These are phyloP conservation scores for Ephydatia muelleri DNA, from an alignment of 37 sponge, comb jelly and placozoan species.

Conservation along the genomic window DNA sequence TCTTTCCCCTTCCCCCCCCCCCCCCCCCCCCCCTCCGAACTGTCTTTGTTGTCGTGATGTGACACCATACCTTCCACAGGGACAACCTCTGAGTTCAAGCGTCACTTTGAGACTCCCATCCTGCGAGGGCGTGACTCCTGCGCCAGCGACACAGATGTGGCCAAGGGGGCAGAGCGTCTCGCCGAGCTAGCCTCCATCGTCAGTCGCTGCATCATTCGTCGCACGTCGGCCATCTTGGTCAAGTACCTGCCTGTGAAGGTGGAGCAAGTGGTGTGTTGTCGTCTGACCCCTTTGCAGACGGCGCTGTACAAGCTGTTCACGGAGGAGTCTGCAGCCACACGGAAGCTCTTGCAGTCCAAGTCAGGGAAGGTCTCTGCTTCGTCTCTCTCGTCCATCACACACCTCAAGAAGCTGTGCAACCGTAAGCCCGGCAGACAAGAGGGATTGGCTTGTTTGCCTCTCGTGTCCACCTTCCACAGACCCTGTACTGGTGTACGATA, in stretches of 20 bases:
- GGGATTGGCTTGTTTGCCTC: neutral
- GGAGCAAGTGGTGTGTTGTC: slow-evolving; percentile 92
- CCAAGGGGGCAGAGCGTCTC: slow-evolving; percentile 76
- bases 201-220: slow-evolving; percentile 91
- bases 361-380: slow-evolving; percentile 47
- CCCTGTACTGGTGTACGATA: slow-evolving; percentile 89
- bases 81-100: slow-evolving; percentile 79
- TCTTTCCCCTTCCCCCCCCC: neutral
- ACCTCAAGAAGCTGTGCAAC: slow-evolving; percentile 96
- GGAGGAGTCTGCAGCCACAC: slow-evolving; percentile 52
- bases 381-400: slow-evolving; percentile 88
- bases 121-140: slow-evolving; percentile 87
- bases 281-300: slow-evolving; percentile 77
- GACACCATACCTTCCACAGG: slow-evolving; percentile 54
- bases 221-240: slow-evolving; percentile 90
- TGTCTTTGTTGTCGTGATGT: too few relatives aligned
- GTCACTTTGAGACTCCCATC: slow-evolving; percentile 92
- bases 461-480: slow-evolving; percentile 44
- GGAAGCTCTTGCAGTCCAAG: slow-evolving; percentile 4
- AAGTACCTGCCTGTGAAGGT: slow-evolving; percentile 95
- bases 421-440: slow-evolving; percentile 49
- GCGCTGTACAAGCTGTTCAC: slow-evolving; percentile 79
- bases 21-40: neutral
- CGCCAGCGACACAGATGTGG: slow-evolving; percentile 72
- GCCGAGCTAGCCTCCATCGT: slow-evolving; percentile 82